Evolutionary conservation across 2,888 invertebrate species (phyloP), one percentile per base, ranked within the genome.

Genomic region (Tribolium freemani): DNA sequence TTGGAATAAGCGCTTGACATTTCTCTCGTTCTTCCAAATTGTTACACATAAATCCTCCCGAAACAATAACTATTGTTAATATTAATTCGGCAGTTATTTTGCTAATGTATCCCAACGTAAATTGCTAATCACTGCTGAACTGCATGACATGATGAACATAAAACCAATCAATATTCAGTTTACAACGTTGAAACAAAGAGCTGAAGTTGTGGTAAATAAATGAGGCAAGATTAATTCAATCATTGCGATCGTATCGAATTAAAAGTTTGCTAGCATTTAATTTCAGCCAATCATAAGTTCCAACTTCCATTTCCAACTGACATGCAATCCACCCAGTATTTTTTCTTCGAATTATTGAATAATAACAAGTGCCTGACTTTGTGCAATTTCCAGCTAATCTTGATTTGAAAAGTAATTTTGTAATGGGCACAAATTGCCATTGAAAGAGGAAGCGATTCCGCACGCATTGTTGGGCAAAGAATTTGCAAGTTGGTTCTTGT

Each of bases 11-110:
- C 66, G 54, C 5, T 44, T 67, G 48, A 57, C 57, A 26, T 57
- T 66, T 57, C 56, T 56, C 46, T 38, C 64, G 54, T 64, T 44
- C 64, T 11, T 64, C 53, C 21, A 45, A 54, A 64, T 45, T 53
- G 51, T 63, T 63, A 16, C 38, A 54, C 54, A 63, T 63, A 63
- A 63, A 63, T 63, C 31, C 26, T 5, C 6, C 53, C 8, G 45
- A 11, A 57, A 67, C 67, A 50, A 57, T 66, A 11, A 11, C 38
- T 51, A 64, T 53, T 53, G 26, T 53, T 66, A 45, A 21, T 38
- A 54, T 54, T 54, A 66, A 53, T 66, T 66, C 21, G 45, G 44
- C 66, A 54, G 38, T 38, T 48, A 13, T 61, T 10, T 31, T 20
- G 38, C 57, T 38, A 38, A 58, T 58, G 16, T 13, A 58, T 10